phyloP scores from a whole-genome alignment of 2,888 invertebrate species.

The Phalangium opilio region DNA sequence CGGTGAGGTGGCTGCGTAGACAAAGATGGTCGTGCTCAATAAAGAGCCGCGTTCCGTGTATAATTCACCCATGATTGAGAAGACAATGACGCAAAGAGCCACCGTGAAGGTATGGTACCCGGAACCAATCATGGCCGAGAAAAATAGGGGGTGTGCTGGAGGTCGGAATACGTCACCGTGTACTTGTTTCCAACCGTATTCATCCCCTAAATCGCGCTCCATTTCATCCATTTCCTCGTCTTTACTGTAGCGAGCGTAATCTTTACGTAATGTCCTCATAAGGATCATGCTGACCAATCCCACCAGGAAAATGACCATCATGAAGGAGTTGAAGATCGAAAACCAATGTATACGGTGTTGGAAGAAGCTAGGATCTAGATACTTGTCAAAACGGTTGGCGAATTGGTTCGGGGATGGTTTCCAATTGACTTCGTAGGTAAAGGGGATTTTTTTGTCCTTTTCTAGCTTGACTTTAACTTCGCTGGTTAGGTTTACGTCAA shows the following conservation, averaged over 20 bases:
- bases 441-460: conserved; percentile 58
- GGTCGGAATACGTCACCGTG: conserved; percentile 98
- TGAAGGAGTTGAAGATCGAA: conserved; percentile 97
- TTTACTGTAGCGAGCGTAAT: conserved; percentile 95
- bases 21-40: conserved; percentile 91
- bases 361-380: conserved; percentile 96
- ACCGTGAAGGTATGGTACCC: conserved; percentile 89
- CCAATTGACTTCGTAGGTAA: conserved; percentile 88
- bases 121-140: conserved; percentile 84
- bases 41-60: conserved; percentile 91
- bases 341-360: conserved; percentile 99
- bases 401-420: conserved; percentile 66
- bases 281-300: conserved; percentile 97
- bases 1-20: conserved; percentile 93
- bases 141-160: conserved; percentile 73
- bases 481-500: conserved; percentile 91
- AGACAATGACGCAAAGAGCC: conserved; percentile 78
- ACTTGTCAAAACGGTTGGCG: conserved; percentile 94
- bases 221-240: conserved; percentile 97
- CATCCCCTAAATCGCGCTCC: conserved; percentile 94
- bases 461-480: conserved; percentile 71
- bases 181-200: conserved; percentile 99
- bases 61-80: conserved; percentile 91
- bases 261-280: conserved; percentile 92
- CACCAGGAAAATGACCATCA: conserved; percentile 99